Conservation (phyloP, 2,888 invertebrate genomes). For the Phortica okadai region DNA sequence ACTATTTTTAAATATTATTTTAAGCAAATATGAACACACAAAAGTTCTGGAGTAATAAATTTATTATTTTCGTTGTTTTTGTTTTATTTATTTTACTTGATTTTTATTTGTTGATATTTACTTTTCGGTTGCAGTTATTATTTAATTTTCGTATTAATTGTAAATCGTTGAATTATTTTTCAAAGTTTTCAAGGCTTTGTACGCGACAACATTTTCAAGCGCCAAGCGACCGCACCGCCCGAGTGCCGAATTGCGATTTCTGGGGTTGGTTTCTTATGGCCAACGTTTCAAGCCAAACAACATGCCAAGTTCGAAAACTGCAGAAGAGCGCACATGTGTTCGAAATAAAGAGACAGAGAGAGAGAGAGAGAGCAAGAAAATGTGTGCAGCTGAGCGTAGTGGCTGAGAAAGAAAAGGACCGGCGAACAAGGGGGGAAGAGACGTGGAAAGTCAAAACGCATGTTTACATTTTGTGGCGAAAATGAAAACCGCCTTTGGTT, state of each 20-base stretch:
- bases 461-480: conserved; percentile 11
- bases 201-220: conserved; percentile 49
- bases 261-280: conserved; percentile 68
- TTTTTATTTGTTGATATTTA: conserved; percentile 27
- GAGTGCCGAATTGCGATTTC: conserved; percentile 74
- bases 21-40: conserved; percentile 18
- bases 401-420: background rate
- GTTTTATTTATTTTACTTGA: conserved; percentile 26
- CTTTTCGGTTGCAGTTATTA: conserved; percentile 11
- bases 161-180: conserved; percentile 15
- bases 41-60: conserved; percentile 22
- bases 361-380: conserved; percentile 21
- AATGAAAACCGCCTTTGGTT: conserved; percentile 1
- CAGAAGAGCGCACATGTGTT: conserved; percentile 36
- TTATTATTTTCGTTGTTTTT: background rate
- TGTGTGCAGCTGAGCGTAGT: background rate
- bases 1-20: conserved; percentile 22
- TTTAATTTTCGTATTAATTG: conserved; percentile 2
- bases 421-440: background rate
- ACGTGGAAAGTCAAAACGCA: background rate
- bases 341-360: conserved; percentile 13
- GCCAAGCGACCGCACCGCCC: conserved; percentile 72
- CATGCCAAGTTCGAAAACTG: conserved; percentile 54
- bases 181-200: conserved; percentile 30
- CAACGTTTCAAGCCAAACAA: conserved; percentile 37